Percentiles rank a stretch among this genome's conserved stretches.
These are phyloP conservation scores for Myanophis thanlyinensis DNA, from an alignment of 2,113 vertebrate species.

Conservation along the genomic window DNA sequence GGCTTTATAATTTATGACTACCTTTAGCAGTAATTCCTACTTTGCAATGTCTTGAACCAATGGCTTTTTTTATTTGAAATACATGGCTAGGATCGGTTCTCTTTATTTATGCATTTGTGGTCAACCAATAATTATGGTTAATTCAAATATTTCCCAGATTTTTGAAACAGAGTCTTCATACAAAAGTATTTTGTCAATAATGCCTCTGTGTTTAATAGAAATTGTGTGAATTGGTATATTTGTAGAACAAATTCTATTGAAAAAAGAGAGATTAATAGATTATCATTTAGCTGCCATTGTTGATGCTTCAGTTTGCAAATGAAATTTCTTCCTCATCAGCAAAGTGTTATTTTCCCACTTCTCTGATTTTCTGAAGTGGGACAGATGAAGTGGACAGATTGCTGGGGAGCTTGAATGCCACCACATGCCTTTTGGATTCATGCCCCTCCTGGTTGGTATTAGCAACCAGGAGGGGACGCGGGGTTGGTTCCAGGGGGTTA, in stretches of 20 bases:
- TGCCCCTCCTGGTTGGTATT: too few species aligned
- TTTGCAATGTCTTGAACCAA: background rate
- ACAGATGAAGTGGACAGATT: too few species aligned
- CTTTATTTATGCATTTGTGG: background rate
- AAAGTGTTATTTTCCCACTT: background rate
- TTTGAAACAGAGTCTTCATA: background rate
- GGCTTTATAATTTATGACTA: too few species aligned
- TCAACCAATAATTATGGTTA: background rate
- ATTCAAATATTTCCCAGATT: background rate
- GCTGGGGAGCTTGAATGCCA: too few species aligned
- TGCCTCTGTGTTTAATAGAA: background rate
- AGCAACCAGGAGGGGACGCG: too few species aligned
- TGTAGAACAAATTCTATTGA: background rate
- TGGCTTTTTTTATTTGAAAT: background rate
- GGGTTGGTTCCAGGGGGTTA: too few species aligned
- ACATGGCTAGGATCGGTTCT: background rate
- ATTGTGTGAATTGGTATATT: background rate
- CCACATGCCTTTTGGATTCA: too few species aligned
- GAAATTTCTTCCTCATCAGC: constrained; percentile 6
- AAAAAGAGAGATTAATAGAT: background rate
- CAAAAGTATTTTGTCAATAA: background rate
- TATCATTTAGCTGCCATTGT: constrained; percentile 19
- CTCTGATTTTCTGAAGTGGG: background rate
- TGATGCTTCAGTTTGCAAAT: constrained; percentile 8
- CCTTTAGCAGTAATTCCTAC: too few species aligned